phyloP scores from a whole-genome alignment of 2,888 invertebrate species.

The Ceraclea dissimilis region DNA sequence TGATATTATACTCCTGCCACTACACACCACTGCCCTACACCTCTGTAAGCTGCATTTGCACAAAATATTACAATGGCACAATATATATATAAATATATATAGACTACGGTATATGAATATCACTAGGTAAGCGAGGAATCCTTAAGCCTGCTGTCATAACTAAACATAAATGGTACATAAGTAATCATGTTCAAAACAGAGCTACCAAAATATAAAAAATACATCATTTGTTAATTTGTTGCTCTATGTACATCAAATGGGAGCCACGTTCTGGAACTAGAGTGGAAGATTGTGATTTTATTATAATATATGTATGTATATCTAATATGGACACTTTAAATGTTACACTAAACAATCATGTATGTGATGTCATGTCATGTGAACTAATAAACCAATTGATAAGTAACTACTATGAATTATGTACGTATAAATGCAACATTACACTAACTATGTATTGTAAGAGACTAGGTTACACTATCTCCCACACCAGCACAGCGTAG shows the following conservation, averaged over 20 bases:
- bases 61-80: constrained; percentile 19
- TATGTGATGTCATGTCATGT: too few species aligned
- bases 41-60: constrained; percentile 16
- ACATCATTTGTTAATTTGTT: constrained; percentile 28
- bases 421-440: too few species aligned
- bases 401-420: too few species aligned
- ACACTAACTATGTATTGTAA: too few species aligned
- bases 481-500: too few species aligned
- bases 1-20: too few species aligned
- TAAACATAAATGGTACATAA: constrained; percentile 18
- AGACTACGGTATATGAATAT: constrained; percentile 25
- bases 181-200: constrained; percentile 40
- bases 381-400: too few species aligned
- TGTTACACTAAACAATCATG: too few species aligned
- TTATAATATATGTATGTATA: too few species aligned
- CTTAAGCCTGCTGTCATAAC: constrained; percentile 19
- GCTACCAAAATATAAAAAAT: constrained; percentile 55
- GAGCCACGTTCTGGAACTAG: neutral
- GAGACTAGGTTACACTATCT: too few species aligned
- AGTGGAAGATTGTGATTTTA: too few species aligned
- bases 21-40: neutral
- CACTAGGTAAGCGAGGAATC: constrained; percentile 25
- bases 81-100: neutral
- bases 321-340: too few species aligned
- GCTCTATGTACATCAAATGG: neutral